These are phyloP conservation scores for Naja naja DNA, from an alignment of 2,113 vertebrate genomes.

Conservation along the genomic window DNA sequence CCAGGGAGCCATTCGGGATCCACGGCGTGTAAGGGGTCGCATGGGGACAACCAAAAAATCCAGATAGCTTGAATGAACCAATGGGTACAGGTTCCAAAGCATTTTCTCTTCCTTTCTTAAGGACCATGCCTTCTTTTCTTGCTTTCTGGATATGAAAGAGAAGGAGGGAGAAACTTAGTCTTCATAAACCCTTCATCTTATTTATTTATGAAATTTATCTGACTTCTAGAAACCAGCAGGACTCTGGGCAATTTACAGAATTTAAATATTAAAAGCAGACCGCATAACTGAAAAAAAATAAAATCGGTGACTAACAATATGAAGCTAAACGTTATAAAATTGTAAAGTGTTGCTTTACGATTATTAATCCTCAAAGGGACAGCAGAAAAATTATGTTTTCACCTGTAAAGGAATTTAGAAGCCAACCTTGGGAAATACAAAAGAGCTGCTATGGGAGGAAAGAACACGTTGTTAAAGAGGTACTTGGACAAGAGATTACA, in stretches of 20 bases:
- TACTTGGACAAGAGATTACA: neutral
- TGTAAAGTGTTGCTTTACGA: neutral
- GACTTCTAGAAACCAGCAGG: neutral
- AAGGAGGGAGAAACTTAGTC: neutral
- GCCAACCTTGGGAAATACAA: neutral
- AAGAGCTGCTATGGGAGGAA: neutral
- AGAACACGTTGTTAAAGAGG: neutral
- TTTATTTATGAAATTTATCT: neutral
- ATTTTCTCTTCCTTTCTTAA: neutral
- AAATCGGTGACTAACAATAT: neutral
- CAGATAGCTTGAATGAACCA: neutral
- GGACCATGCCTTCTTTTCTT: neutral
- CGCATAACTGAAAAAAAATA: neutral
- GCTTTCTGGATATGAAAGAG: neutral
- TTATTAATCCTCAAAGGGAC: neutral
- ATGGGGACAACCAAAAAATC: no score
- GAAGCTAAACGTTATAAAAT: neutral
- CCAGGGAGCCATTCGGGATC: no score
- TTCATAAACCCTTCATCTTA: neutral
- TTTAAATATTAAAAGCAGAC: neutral
- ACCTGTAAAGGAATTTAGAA: neutral
- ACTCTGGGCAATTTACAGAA: neutral
- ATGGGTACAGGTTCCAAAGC: neutral
- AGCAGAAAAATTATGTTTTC: neutral
- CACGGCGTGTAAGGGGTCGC: no score